A percentile compares a stretch with the other conserved stretches of the same genome.
phyloP scores from a whole-genome alignment of 2,888 invertebrate species.

The Drosophila fungiperda region DNA sequence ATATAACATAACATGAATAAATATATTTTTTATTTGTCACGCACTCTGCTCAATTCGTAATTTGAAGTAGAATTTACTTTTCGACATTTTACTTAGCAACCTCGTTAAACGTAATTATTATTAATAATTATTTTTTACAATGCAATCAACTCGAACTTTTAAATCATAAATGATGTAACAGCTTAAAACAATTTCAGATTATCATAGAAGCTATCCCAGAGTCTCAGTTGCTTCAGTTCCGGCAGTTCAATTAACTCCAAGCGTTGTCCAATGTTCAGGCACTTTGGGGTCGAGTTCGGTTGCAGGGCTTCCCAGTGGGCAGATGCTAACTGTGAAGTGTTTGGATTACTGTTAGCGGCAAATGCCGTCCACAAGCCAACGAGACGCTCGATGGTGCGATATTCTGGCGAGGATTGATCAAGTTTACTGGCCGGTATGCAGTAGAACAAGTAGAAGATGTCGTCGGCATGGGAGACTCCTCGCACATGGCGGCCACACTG shows the following conservation, averaged over 20 bases:
- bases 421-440: conserved; percentile 57
- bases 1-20: background rate
- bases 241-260: conserved; percentile 78
- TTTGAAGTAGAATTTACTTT: background rate
- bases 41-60: background rate
- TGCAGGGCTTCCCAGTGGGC: conserved; percentile 53
- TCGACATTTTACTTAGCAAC: background rate
- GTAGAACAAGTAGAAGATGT: conserved; percentile 79
- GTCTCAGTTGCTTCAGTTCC: conserved; percentile 72
- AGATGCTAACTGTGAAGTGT: conserved; percentile 58
- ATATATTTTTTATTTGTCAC: too few relatives aligned
- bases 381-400: conserved; percentile 76
- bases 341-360: conserved; percentile 74
- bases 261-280: conserved; percentile 75
- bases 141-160: background rate
- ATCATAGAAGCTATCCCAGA: conserved; percentile 81
- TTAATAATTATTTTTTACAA: background rate
- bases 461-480: conserved; percentile 82
- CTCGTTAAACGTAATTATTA: background rate
- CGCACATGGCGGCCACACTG: conserved; percentile 71
- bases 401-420: conserved; percentile 66
- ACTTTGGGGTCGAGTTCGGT: conserved; percentile 35
- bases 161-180: conserved; percentile 27
- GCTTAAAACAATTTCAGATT: conserved; percentile 43
- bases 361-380: conserved; percentile 77